Evolutionary conservation across 2,113 vertebrate species (phyloP).

Genomic region (Sinosuthora webbiana): DNA sequence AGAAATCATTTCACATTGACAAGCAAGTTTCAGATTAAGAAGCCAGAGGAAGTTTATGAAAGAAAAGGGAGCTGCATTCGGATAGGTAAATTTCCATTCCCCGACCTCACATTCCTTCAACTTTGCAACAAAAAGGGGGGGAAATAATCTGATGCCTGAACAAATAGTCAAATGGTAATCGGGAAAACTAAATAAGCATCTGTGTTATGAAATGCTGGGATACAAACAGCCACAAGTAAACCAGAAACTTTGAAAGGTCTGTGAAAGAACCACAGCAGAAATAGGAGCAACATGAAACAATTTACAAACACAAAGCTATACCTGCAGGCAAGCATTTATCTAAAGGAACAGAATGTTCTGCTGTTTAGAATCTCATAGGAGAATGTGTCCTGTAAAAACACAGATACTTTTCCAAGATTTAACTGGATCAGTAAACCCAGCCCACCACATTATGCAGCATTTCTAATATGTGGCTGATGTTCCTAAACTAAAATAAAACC

Average conservation of each 20-base stretch:
- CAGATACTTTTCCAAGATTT: neutral
- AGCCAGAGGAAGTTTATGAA: constrained; percentile 55
- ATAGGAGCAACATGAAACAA: constrained; percentile 7
- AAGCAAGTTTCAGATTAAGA: constrained; percentile 50
- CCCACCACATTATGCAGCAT: neutral
- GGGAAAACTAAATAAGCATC: constrained; percentile 13
- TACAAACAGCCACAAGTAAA: constrained; percentile 38
- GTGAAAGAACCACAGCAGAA: constrained; percentile 14
- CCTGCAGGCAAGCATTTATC: constrained; percentile 42
- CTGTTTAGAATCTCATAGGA: neutral
- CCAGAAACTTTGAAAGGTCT: neutral
- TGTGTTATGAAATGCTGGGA: neutral
- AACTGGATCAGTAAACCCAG: neutral
- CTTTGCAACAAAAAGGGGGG: neutral
- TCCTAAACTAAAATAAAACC: neutral
- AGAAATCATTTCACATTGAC: constrained; percentile 73
- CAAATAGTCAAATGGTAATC: constrained; percentile 45
- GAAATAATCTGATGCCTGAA: neutral
- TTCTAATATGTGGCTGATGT: neutral
- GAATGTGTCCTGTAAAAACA: constrained; percentile 13
- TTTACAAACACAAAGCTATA: constrained; percentile 22
- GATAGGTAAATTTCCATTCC: constrained; percentile 44
- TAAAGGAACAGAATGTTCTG: constrained; percentile 2
- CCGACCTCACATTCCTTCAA: constrained; percentile 26
- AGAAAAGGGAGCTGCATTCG: constrained; percentile 24